Evolutionary conservation across 2,113 vertebrate species (phyloP), one percentile per base, ranked within the genome.

Genomic region (Dendrocopos noguchii): DNA sequence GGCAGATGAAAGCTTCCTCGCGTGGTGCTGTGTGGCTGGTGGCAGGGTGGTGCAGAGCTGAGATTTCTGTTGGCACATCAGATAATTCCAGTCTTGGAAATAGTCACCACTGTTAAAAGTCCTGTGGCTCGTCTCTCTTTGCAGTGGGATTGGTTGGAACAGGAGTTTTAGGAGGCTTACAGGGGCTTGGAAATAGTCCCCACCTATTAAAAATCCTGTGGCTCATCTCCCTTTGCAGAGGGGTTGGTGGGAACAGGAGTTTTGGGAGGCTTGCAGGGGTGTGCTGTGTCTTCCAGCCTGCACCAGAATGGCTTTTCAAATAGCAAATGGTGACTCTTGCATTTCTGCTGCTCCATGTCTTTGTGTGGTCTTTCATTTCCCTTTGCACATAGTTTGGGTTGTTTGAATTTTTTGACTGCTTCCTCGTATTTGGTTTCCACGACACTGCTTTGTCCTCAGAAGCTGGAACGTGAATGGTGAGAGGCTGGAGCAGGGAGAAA

Each of bases 261-360:
- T 64, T 15, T 9, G 28, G 73, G 39, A 39, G 19, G 39, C 47
- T 61, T 42, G 9, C 53, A 24, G 33, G 42, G 9, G 3, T 12
- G 17, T 17, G 34, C 63, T 34, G 22, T n/a, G 46, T 78, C 77
- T 71, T 63, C 66, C 61, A 68, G 5, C 27, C 19, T 57, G 31
- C 17, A 15, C 13, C 15, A 17, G 55, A 34, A 19, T 46, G 50
- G 63, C 15, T 42, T 74, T 53, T 70, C 57, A 64, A 1, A 28
- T 9, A 24, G 29, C 8, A 7, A 3, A 0, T 19, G 56, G 63
- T 1, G 7, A 28, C 67, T 52, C 21, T 18, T 16, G 33, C 2
- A 0, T n/a, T 75, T 27, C 31, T 73, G 53, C 36, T 59, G 80
- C 56, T 81, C 60, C 18, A 0, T 21, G 29, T 29, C 42, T 74